Base-by-base conservation (phyloP, 2,797 vertebrate genomes). In the Urocyon cinereoargenteus region DNA sequence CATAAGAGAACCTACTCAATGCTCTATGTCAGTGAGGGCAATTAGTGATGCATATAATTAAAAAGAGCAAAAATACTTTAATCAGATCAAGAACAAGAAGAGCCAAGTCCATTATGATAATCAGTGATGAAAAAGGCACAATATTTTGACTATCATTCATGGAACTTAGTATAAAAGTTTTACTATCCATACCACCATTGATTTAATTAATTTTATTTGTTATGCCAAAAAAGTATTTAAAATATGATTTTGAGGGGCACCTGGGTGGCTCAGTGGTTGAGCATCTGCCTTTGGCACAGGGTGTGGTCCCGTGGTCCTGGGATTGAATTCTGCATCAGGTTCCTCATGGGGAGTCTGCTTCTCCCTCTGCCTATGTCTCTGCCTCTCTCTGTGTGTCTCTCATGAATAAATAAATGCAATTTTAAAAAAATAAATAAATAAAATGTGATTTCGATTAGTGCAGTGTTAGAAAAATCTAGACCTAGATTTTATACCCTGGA, bases 21-120 rank as follows among this genome's bases (percentile, higher is more conserved):
- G 5, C 59, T 82, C 24, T 84, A 1, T 75, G 82, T 78, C 79
- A 84, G 49, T 91, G 66, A 94, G 91, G 28, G 51, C 28, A 97
- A 28, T 15, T 57, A 81, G 34, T 77, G 49, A 62, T 57, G 64
- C 45, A 93, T 86, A 66, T 90, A 85, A 92, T 97, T 95, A 73
- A 92, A 92, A 85, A 59, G 49, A 94, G n/a, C 14, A 84, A 96
- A 64, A 53, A 13, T 81, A 95, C n/a, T 75, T 92, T 61, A 64
- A 68, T 66, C 86, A 95, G 21, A 91, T 34, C 36, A 85, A 87
- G 64, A 84, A 92, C 77, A 91, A 82, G 21, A 95, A 92, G 21
- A 93, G 21, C 26, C 18, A 82, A 40, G 21, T n/a, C 26, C n/a
- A 88, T 59, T 86, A 75, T 70, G 83, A 75, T n/a, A 77, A 72